A percentile compares a stretch with the other conserved stretches of the same genome.
Conservation (phyloP, 2,888 invertebrate genomes). For the Malthinus seriepunctatus region DNA sequence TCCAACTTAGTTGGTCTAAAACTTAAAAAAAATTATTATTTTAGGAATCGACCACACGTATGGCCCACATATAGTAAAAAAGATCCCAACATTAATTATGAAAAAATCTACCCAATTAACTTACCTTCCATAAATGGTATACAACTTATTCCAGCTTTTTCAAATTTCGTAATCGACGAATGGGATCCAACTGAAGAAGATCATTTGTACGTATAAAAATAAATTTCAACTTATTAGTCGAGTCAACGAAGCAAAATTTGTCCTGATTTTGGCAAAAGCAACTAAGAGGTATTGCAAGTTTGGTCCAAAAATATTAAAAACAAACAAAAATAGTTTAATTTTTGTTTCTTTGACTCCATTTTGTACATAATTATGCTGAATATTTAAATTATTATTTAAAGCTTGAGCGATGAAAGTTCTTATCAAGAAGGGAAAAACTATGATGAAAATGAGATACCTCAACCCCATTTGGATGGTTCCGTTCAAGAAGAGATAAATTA, state of each 20-base stretch:
- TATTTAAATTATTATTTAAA: not conserved
- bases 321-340: no score
- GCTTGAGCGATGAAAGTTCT: not conserved
- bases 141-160: constrained; percentile 64
- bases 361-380: not conserved
- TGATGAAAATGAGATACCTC: constrained; percentile 45
- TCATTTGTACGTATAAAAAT: constrained; percentile 5
- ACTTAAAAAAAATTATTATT: constrained; percentile 3
- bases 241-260: no score
- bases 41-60: constrained; percentile 13
- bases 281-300: no score
- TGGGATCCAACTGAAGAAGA: constrained; percentile 44
- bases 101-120: constrained; percentile 38
- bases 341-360: no score
- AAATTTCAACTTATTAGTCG: no score
- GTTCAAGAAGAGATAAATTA: constrained; percentile 21
- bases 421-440: constrained; percentile 19
- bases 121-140: constrained; percentile 47
- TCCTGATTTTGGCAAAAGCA: no score
- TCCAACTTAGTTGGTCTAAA: no score
- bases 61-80: constrained; percentile 18
- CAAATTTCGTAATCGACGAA: constrained; percentile 49
- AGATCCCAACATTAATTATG: constrained; percentile 34
- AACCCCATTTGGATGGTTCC: constrained; percentile 44
- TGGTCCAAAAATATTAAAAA: no score